phyloP scores from a whole-genome alignment of 2,888 invertebrate species.

The Stenodema calcarata region DNA sequence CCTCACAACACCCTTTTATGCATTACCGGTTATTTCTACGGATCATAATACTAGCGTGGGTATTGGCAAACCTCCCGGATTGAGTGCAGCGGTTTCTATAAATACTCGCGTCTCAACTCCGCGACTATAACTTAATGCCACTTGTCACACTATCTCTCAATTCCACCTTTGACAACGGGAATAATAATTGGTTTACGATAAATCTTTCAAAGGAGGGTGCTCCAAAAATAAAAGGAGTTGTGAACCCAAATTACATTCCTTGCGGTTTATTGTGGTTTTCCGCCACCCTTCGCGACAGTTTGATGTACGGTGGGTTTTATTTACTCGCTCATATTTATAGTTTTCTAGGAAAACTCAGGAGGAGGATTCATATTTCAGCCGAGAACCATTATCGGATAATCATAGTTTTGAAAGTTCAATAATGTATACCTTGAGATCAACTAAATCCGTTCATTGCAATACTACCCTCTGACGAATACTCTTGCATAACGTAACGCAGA shows the following conservation, averaged over 20 bases:
- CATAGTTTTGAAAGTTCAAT: background rate
- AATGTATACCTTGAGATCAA: no score
- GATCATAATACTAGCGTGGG: slow-evolving; percentile 20
- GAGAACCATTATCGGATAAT: background rate
- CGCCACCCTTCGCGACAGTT: background rate
- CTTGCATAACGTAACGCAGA: no score
- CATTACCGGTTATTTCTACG: slow-evolving; percentile 28
- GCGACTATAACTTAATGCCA: slow-evolving; percentile 38
- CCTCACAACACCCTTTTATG: background rate
- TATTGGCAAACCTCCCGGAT: slow-evolving; percentile 37
- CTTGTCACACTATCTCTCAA: slow-evolving; percentile 41
- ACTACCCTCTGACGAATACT: no score
- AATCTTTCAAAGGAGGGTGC: background rate
- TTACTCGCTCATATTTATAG: background rate
- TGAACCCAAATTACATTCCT: background rate
- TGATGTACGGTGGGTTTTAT: background rate
- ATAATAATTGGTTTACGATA: slow-evolving; percentile 36
- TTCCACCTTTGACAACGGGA: slow-evolving; percentile 24
- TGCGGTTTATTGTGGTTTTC: background rate
- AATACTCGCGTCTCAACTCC: slow-evolving; percentile 10
- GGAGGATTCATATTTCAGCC: background rate
- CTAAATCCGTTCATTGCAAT: no score
- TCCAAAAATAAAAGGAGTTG: background rate
- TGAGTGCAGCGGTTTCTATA: slow-evolving; percentile 32
- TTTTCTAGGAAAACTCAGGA: background rate